Evolutionary conservation across 2,888 invertebrate genomes (phyloP), one percentile per base, ranked within the genome.

Genomic region (Orthonychiurus folsomi): DNA sequence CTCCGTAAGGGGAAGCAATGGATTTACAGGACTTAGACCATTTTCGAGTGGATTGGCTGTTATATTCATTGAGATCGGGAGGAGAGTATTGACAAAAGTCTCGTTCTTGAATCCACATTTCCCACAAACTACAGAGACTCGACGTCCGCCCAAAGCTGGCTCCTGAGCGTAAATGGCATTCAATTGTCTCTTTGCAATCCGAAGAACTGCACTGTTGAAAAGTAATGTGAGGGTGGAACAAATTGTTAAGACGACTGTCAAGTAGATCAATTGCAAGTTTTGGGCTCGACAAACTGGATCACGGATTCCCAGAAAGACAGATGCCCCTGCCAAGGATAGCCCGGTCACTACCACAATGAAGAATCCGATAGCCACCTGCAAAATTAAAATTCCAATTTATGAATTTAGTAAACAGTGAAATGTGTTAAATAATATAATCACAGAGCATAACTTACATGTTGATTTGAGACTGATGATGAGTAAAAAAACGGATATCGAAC

Each of bases 401-500:
- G 55, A 20, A 24, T 53, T 37, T 5, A 56, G 9, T 5, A 56
- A 25, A 25, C 24, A 50, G 5, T 59, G 5, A 48, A 52, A 21
- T 52, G 52, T n/a, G 9, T 9, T 23, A 52, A 12, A 52, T 12
- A 23, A 37, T 37, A 37, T n/a, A n/a, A 48, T 15, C n/a, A n/a
- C 48, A 48, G 12, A 15, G n/a, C 12, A 28, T 5, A 3, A 24
- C 69, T 64, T 66, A 73, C 73, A 52, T 73, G 73, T 63, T 66
- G 67, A 27, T 72, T 72, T 12, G 68, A 66, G 9, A 71, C 61
- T 9, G 67, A 61, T 3, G 71, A 60, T 1, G 73, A 70, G 61
- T 73, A 73, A 60, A 70, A 71, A 56, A 73, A 73, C 1, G 73
- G 73, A 50, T 69, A 70, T 3, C 68, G 65, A 2, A 73, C 73